Evolutionary conservation across 1,140 invertebrate species (phyloP), one percentile per base, ranked within the genome.

Genomic region (Conus betulinus): DNA sequence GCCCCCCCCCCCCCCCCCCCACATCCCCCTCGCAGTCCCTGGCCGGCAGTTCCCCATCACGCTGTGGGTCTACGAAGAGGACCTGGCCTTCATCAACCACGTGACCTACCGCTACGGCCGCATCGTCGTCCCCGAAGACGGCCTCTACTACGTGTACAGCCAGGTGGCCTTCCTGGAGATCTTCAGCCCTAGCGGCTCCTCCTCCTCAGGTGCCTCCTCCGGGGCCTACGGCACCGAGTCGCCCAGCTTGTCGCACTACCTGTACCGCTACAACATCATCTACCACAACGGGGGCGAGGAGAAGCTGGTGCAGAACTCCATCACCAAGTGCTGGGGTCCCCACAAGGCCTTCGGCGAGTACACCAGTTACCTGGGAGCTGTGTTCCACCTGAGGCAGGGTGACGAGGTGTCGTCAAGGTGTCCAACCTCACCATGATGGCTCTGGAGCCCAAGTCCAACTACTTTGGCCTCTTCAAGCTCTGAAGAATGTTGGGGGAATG

Each of bases 321-420:
- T 93, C 84, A 93, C 93, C 17, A 94, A 94, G 85, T 94, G 93
- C 85, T 93, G 91, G 89, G 92, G 91, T 3, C 89, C 92, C 83
- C 93, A 92, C 86, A 93, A 93, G 88, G 87, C 91, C 3, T 93
- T 93, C 74, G 93, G 92, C 5, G 93, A 94, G 86, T 93, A 94
- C 88, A 92, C 92, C 39, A 94, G 94, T 84, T 93, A 93, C 88
- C 81, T 94, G 17, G 94, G 94, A 3, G 94, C 94, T 39, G 90
- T 93, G 15, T 93, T 94, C 89, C 88, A 93, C 82, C 89, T 94
- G 15, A 76, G 94, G 23, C 90, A 91, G 53, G 90, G 91, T 0
- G 94, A 94, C 87, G 94, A 94, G 89, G 88, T 94, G 0, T 94
- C 87, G 92, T 94, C 39, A 94, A 94, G 85, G 93, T 94, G 7